phyloP scores from a whole-genome alignment of 2,888 invertebrate species.

The Yponomeuta evonymella region DNA sequence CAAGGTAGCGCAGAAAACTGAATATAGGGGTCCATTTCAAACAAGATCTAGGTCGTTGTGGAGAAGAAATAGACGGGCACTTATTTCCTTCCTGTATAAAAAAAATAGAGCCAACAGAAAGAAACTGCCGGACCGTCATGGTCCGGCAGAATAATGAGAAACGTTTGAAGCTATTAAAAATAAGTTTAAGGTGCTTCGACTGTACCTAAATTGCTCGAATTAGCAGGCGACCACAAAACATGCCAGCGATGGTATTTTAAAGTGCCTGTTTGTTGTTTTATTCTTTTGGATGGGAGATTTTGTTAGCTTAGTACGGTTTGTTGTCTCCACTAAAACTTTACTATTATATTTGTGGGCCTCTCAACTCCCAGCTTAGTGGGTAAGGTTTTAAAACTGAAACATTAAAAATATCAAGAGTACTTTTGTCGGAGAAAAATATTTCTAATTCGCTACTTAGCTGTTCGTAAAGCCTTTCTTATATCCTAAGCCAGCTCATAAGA shows the following conservation, averaged over 20 bases:
- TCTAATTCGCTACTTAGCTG: background rate
- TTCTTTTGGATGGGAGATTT: background rate
- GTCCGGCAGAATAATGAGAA: background rate
- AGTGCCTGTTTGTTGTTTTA: background rate
- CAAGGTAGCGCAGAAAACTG: too few relatives aligned
- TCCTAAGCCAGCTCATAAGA: background rate
- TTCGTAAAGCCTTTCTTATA: background rate
- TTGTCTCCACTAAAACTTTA: background rate
- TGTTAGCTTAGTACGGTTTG: background rate
- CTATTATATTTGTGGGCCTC: background rate
- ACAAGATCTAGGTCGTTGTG: too few relatives aligned
- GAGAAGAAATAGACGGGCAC: too few relatives aligned
- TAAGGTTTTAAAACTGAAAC: background rate
- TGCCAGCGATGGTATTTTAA: background rate
- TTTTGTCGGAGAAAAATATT: background rate
- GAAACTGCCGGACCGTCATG: background rate
- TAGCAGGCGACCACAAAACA: background rate
- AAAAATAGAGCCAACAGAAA: background rate
- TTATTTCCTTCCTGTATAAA: background rate
- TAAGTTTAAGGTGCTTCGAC: background rate
- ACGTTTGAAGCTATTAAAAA: background rate
- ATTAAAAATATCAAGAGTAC: background rate
- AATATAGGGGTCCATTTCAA: too few relatives aligned
- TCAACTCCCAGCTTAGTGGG: background rate
- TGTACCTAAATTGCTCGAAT: slow-evolving; percentile 2